Conservation (phyloP, 2,113 vertebrate species). For the Numenius arquata region DNA sequence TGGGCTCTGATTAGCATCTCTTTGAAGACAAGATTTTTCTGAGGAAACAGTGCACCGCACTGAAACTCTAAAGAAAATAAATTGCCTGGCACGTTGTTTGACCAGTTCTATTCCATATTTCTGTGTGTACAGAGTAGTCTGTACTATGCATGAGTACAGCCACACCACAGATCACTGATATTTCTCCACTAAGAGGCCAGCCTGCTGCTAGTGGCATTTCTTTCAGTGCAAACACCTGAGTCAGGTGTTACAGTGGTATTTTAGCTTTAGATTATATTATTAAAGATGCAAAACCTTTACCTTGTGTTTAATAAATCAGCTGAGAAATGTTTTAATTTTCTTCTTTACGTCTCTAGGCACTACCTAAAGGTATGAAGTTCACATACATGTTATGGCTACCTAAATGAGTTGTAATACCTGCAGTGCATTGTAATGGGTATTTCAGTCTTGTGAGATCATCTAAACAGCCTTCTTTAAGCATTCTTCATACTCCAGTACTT, state of each 20-base stretch:
- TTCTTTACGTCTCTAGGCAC: neutral
- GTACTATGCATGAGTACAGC: neutral
- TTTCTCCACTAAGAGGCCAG: neutral
- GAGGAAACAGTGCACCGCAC: neutral
- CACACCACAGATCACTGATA: neutral
- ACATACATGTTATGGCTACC: neutral
- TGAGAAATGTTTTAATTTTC: neutral
- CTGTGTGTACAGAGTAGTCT: neutral
- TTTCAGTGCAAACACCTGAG: neutral
- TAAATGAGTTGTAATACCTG: neutral
- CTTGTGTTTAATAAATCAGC: neutral
- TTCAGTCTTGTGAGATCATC: slow-evolving; percentile 9
- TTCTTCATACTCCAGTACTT: slow-evolving; percentile 4
- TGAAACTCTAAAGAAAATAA: neutral
- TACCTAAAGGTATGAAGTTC: neutral
- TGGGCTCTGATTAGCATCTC: neutral
- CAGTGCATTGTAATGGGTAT: slow-evolving; percentile 15
- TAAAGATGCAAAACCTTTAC: neutral
- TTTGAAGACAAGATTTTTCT: neutral
- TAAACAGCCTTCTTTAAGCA: slow-evolving; percentile 21
- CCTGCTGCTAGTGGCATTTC: neutral
- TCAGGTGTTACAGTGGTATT: neutral
- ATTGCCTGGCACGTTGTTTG: neutral
- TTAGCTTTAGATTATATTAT: neutral
- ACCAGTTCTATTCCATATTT: neutral